Base-by-base conservation (phyloP, 1,140 invertebrate species). In the Calycopis cecrops region DNA sequence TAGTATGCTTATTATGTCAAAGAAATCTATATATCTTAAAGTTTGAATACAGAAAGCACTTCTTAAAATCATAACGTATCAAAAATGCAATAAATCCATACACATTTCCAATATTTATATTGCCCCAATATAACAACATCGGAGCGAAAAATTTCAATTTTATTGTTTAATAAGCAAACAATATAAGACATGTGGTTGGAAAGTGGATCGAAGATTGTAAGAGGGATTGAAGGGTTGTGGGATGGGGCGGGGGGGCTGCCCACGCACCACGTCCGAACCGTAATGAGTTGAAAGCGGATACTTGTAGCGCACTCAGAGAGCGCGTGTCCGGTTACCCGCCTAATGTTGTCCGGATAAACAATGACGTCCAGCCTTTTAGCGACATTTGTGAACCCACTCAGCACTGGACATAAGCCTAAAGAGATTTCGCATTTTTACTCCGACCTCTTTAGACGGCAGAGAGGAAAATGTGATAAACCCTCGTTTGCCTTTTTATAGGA, bases 241-340 rank as follows among this genome's bases (percentile, higher is more conserved):
- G 59, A 65, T 69, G 71, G 65, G n/a, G 70, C 62, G 54, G 59
- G 12, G 66, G 68, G 57, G 37, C 77, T 57, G 69, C 78, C 82
- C 76, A 83, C 82, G 82, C 82, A 85, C 80, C 79, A 82, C 80
- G 82, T 84, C 79, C 79, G 69, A 76, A 67, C 80, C 69, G 80
- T 86, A 86, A 86, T 86, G 83, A 86, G 83, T 86, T 86, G 83
- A 86, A 86, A 85, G 82, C 82, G 79, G 82, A 86, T 86, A 86
- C 82, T 86, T 86, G 80, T 86, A 86, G 79, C 83, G 82, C 82
- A 84, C 80, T 86, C 83, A 86, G 79, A 66, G 71, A 74, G 83
- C 73, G 78, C 79, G 80, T 84, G 80, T 84, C 79, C 83, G 80
- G 80, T 84, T 86, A 84, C 83, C 79, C 83, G 80, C 79, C 80